Conservation (phyloP, 2,888 invertebrate genomes). For the Alloscopus bannaensis region DNA sequence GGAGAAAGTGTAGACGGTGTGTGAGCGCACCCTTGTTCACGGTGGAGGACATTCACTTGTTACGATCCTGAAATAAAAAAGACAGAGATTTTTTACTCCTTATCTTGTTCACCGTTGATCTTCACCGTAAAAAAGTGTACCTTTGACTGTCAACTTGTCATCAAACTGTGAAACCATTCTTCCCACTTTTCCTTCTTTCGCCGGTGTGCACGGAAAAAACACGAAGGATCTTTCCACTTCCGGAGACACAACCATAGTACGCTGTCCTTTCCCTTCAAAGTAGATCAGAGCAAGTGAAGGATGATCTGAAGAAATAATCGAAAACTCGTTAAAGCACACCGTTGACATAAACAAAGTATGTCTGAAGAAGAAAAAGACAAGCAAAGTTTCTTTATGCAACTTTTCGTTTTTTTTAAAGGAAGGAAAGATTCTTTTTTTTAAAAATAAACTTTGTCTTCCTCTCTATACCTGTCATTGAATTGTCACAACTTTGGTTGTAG, state of each 20-base stretch:
- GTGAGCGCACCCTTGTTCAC: no score
- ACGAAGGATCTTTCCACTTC: no score
- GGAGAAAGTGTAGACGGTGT: no score
- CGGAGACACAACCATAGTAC: no score
- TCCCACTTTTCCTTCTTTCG: no score
- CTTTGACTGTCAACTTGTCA: conserved; percentile 35
- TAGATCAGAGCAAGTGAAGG: not conserved
- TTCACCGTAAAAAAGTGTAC: conserved; percentile 15
- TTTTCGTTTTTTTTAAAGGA: no score
- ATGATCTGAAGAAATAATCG: not conserved
- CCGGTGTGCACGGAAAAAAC: no score
- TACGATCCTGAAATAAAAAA: no score
- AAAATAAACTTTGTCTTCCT: conserved; percentile 24
- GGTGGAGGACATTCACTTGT: no score
- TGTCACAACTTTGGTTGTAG: conserved; percentile 41
- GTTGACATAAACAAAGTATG: conserved; percentile 9
- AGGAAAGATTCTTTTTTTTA: not conserved
- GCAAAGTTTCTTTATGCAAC: no score
- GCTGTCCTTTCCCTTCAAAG: no score
- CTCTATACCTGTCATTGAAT: conserved; percentile 56
- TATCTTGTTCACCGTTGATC: conserved; percentile 16
- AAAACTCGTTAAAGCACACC: not conserved
- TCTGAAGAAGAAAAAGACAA: not conserved
- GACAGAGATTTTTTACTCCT: conserved; percentile 1
- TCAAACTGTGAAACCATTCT: conserved; percentile 11